phyloP scores from a whole-genome alignment of 2,113 vertebrate genomes.

The Montifringilla adamsi region DNA sequence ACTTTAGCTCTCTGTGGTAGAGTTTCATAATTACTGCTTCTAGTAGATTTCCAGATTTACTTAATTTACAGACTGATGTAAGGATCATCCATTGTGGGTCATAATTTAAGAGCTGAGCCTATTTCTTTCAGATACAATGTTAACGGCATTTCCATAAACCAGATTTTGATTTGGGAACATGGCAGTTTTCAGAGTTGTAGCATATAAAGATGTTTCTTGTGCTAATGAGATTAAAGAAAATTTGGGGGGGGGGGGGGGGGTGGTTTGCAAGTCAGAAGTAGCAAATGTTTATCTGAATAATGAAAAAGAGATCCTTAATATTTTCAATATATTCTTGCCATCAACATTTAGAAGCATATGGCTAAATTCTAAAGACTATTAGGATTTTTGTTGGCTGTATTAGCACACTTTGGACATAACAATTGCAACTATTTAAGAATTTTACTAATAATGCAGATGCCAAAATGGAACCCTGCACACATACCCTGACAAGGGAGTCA shows the following conservation, averaged over 20 bases:
- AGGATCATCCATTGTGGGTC: neutral
- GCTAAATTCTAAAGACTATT: neutral
- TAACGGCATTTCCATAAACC: neutral
- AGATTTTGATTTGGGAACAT: neutral
- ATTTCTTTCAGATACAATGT: neutral
- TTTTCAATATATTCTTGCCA: neutral
- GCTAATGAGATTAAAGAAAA: neutral
- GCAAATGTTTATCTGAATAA: neutral
- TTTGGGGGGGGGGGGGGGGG: rapidly evolving
- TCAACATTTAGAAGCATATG: neutral
- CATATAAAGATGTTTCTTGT: neutral
- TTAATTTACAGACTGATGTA: neutral
- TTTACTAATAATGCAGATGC: neutral
- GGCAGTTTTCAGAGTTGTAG: neutral
- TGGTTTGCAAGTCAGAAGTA: neutral
- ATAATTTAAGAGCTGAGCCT: neutral
- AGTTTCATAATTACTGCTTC: neutral
- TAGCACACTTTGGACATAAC: neutral
- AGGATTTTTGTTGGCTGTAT: neutral
- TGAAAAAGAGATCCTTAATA: neutral
- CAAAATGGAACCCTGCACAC: neutral
- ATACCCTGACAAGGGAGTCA: neutral
- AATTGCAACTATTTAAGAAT: neutral
- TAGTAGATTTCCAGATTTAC: neutral
- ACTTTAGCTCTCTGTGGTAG: neutral